phyloP scores from a whole-genome alignment of 2,113 vertebrate genomes.

The Motacilla alba region DNA sequence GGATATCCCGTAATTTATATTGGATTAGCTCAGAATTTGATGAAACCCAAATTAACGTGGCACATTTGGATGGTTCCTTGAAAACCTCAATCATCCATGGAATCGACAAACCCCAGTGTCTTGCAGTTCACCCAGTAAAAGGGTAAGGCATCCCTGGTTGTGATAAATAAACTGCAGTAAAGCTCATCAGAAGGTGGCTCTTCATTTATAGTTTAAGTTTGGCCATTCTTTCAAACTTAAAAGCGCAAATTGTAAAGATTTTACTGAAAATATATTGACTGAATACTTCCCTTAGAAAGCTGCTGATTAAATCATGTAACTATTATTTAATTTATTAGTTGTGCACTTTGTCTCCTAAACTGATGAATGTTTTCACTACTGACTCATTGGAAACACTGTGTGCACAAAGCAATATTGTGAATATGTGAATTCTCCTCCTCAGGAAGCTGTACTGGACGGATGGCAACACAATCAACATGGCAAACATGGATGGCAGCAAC shows the following conservation, averaged over 20 bases:
- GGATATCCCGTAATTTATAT: slow-evolving; percentile 97
- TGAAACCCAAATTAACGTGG: slow-evolving; percentile 98
- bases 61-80: slow-evolving; percentile 93
- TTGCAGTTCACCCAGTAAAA: slow-evolving; percentile 91
- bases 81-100: slow-evolving; percentile 98
- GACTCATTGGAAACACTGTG: neutral
- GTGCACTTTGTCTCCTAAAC: neutral
- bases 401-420: neutral
- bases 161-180: neutral
- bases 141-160: slow-evolving; percentile 82
- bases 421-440: neutral
- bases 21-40: slow-evolving; percentile 99
- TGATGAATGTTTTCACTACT: neutral
- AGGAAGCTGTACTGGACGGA: slow-evolving; percentile 98
- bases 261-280: neutral
- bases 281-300: neutral
- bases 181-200: neutral
- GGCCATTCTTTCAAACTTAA: neutral
- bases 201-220: neutral
- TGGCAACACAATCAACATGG: slow-evolving; percentile 95
- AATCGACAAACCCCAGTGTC: slow-evolving; percentile 94
- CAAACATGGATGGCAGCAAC: slow-evolving; percentile 98
- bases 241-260: neutral
- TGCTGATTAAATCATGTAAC: neutral
- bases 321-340: neutral